Conservation (phyloP, 2,888 invertebrate genomes). For the Xestia ashworthii region DNA sequence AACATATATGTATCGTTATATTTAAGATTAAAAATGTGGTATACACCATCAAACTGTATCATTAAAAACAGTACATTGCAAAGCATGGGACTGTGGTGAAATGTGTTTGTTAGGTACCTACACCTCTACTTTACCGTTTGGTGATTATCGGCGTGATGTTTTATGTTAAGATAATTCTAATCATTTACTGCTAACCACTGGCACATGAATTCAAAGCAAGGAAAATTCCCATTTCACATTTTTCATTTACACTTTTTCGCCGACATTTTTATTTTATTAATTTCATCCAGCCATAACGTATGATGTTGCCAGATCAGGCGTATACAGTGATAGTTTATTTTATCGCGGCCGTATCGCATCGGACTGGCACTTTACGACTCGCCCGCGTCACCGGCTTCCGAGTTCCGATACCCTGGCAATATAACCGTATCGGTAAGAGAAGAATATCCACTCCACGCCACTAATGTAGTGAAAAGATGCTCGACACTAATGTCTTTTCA, state of each 20-base stretch:
- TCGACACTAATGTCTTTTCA: background rate
- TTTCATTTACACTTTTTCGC: background rate
- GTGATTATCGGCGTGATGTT: background rate
- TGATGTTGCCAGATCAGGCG: constrained; percentile 42
- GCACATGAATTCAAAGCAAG: background rate
- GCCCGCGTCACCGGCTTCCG: constrained; percentile 51
- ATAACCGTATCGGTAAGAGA: background rate
- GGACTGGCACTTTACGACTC: constrained; percentile 58
- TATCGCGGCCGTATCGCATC: constrained; percentile 60
- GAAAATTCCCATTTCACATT: background rate
- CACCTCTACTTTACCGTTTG: background rate
- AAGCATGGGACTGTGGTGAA: background rate
- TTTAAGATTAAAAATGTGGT: background rate
- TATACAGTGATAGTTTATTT: constrained; percentile 61
- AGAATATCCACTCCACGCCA: constrained; percentile 26
- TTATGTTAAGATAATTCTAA: background rate
- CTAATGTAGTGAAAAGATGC: background rate
- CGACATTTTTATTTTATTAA: constrained; percentile 40
- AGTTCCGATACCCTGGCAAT: constrained; percentile 41
- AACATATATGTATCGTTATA: background rate
- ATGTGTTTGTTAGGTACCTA: background rate
- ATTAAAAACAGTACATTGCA: background rate
- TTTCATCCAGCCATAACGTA: constrained; percentile 27
- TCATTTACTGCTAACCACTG: background rate
- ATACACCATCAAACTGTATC: background rate